Evolutionary conservation across 2,888 invertebrate genomes (phyloP).

Genomic region (Cryptocephalus primarius): DNA sequence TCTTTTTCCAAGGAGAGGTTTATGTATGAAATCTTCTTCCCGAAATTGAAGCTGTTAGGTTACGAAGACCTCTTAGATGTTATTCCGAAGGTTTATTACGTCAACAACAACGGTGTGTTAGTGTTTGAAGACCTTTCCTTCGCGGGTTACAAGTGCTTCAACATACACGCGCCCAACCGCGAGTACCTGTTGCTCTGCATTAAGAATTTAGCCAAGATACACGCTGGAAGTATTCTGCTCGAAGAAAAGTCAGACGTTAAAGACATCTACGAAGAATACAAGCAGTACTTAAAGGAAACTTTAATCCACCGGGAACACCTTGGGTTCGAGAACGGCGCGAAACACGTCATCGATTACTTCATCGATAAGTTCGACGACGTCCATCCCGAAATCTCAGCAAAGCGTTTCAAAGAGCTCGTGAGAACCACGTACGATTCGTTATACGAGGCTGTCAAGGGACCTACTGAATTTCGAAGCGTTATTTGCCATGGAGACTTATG

Average conservation of each 20-base stretch:
- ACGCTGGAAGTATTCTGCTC: conserved; percentile 28
- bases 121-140: neutral
- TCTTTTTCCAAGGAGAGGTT: neutral
- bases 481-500: conserved; percentile 27
- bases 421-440: neutral
- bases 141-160: neutral
- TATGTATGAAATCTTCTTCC: neutral
- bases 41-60: neutral
- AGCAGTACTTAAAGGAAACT: conserved; percentile 13
- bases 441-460: conserved; percentile 20
- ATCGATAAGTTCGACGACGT: conserved; percentile 9
- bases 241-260: conserved; percentile 16
- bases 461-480: conserved; percentile 30
- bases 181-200: conserved; percentile 16
- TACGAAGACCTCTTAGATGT: neutral
- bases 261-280: conserved; percentile 22
- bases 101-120: neutral
- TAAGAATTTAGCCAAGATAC: conserved; percentile 23
- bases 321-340: conserved; percentile 1
- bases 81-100: neutral
- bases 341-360: conserved; percentile 2
- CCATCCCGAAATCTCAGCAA: conserved; percentile 2
- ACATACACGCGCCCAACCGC: conserved; percentile 1
- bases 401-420: conserved; percentile 8
- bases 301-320: conserved; percentile 2